Evolutionary conservation across 2,888 invertebrate species (phyloP), one percentile per base, ranked within the genome.

Genomic region (Cloeon dipterum): DNA sequence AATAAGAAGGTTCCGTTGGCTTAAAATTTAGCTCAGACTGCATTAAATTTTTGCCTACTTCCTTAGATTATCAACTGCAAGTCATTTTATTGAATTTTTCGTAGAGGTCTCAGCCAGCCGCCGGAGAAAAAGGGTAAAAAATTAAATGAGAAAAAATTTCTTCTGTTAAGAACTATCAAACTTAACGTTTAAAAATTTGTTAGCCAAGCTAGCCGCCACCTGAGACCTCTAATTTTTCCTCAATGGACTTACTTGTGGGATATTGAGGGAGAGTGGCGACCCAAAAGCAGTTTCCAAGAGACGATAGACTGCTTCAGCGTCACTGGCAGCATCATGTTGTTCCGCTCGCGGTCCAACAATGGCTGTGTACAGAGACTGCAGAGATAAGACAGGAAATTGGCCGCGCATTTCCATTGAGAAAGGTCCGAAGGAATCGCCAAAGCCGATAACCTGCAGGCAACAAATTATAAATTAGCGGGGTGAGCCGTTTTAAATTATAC

Each of bases 231-330:
- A n/a, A n/a, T n/a, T n/a, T n/a, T n/a, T n/a, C n/a, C n/a, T n/a
- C n/a, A n/a, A n/a, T n/a, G n/a, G n/a, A n/a, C n/a, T n/a, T 21
- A 38, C 38, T 39, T 39, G 39, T 23, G 39, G 39, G 33, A 39
- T 39, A 32, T 39, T 39, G 21, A 39, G 23, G 14, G 39, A 32
- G 10, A 39, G 23, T 3, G 39, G 39, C 2, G 29, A 14, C 23
- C 39, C 39, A 35, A 39, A 39, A 20, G 39, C 26, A 19, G 35
- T 32, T 29, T 39, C 39, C 10, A 39, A 25, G 3, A 39, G 35
- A 26, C 32, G 35, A 20, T 39, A 39, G 19, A 39, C 39, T 20
- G 39, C 39, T 17, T 39, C 39, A 5, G 39, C 39, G 35, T 39
- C 39, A 7, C 35, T 26, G 19, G 36, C 39, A 13, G 39, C 39